Evolutionary conservation across 2,797 vertebrate species (phyloP).

Genomic region (Gobio occitaniae): DNA sequence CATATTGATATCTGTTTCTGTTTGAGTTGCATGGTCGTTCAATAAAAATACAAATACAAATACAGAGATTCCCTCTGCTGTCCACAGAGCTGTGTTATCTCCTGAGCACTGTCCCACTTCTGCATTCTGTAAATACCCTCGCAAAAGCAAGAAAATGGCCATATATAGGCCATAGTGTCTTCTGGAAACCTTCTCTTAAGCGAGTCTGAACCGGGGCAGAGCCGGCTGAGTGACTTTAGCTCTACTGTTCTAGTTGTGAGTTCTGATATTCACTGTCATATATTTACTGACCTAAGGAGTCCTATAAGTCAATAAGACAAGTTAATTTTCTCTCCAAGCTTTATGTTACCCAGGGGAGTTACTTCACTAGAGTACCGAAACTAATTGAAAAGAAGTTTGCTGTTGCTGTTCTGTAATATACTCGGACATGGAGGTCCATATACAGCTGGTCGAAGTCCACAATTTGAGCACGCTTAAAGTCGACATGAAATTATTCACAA

Average conservation of each 20-base stretch:
- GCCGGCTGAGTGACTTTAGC: conserved; percentile 9
- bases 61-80: conserved; percentile 16
- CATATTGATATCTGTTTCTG: conserved; percentile 25
- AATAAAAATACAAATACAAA: neutral
- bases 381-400: neutral
- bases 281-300: neutral
- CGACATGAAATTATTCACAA: neutral
- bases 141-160: conserved; percentile 43
- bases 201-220: conserved; percentile 15
- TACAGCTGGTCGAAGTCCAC: neutral
- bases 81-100: conserved; percentile 40
- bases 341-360: neutral
- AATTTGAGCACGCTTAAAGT: neutral
- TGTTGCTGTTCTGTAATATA: neutral
- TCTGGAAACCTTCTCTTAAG: conserved; percentile 31
- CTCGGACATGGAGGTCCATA: neutral
- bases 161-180: conserved; percentile 55
- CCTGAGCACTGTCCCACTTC: conserved; percentile 60
- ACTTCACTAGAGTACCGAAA: neutral
- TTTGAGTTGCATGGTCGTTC: conserved; percentile 11
- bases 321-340: neutral
- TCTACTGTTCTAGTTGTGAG: neutral
- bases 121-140: conserved; percentile 57
- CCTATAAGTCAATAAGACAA: neutral
- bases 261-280: neutral